Conservation (phyloP, 2,113 vertebrate genomes). For the Xyliphius kryptos region DNA sequence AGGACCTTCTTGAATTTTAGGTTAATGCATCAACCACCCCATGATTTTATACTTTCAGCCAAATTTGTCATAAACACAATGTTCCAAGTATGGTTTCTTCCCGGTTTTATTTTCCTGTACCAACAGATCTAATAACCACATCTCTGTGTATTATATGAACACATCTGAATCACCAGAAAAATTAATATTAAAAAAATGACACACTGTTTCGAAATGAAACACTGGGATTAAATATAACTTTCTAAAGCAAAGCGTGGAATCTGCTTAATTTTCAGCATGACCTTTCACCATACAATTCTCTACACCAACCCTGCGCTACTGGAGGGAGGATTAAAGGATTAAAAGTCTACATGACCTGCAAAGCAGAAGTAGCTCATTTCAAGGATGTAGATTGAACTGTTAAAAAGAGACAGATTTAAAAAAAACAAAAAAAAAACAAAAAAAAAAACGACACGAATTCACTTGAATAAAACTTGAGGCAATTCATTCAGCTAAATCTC, state of each 20-base stretch:
- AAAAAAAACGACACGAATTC: too few relatives aligned
- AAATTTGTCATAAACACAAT: too few relatives aligned
- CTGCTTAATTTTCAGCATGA: slow-evolving; percentile 17
- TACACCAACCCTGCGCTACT: slow-evolving; percentile 1
- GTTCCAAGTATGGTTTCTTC: too few relatives aligned
- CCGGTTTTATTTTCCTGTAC: too few relatives aligned
- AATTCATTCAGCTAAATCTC: too few relatives aligned
- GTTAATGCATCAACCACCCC: too few relatives aligned
- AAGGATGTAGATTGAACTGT: neutral
- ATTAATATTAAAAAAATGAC: too few relatives aligned
- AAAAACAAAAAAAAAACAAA: too few relatives aligned
- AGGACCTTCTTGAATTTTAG: too few relatives aligned
- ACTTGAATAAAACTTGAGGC: too few relatives aligned
- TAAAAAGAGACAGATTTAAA: neutral
- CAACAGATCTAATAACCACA: too few relatives aligned
- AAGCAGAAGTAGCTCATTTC: neutral
- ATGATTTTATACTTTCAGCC: too few relatives aligned
- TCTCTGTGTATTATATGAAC: neutral
- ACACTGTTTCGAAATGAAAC: neutral
- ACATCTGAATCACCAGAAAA: neutral
- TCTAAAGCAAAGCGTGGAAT: neutral
- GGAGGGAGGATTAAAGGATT: neutral
- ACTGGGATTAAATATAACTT: neutral
- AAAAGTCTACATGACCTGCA: neutral
- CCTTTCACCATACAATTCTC: slow-evolving; percentile 8